phyloP scores from a whole-genome alignment of 2,113 vertebrate genomes.

The Odocoileus virginianus region DNA sequence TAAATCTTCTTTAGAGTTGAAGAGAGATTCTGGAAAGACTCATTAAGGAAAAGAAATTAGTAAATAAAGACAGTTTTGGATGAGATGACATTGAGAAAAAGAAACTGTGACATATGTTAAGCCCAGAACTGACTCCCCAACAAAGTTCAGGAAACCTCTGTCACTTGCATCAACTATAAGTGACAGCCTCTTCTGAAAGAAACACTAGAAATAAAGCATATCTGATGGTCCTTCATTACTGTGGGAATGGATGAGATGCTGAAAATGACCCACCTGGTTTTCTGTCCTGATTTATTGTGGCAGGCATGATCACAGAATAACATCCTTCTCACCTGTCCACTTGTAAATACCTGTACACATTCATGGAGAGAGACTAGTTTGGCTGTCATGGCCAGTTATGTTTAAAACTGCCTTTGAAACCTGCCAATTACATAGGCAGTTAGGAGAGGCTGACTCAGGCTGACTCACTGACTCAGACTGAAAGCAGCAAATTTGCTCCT shows the following conservation, averaged over 20 bases:
- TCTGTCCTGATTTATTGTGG: slow-evolving; percentile 4
- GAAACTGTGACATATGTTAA: neutral
- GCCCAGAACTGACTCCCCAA: neutral
- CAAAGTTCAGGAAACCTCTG: neutral
- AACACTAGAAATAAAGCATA: slow-evolving; percentile 36
- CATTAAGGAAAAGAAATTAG: neutral
- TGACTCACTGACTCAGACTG: neutral
- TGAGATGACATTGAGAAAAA: slow-evolving; percentile 14
- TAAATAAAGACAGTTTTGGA: slow-evolving; percentile 25
- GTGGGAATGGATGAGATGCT: neutral
- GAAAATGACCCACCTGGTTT: neutral
- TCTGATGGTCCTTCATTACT: slow-evolving; percentile 14
- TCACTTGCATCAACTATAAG: slow-evolving; percentile 33
- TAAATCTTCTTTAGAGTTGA: neutral
- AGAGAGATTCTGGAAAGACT: neutral
- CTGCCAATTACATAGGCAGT: neutral
- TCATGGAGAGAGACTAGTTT: neutral
- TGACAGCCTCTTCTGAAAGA: neutral
- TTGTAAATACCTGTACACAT: neutral
- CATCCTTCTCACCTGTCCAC: neutral
- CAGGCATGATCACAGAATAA: neutral
- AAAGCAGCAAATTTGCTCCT: neutral
- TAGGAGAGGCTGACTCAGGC: neutral
- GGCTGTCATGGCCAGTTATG: neutral
- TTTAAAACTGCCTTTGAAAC: neutral